These are phyloP conservation scores for Acestrorhynchus altus DNA, from an alignment of 2,797 vertebrate species.

Conservation along the genomic window DNA sequence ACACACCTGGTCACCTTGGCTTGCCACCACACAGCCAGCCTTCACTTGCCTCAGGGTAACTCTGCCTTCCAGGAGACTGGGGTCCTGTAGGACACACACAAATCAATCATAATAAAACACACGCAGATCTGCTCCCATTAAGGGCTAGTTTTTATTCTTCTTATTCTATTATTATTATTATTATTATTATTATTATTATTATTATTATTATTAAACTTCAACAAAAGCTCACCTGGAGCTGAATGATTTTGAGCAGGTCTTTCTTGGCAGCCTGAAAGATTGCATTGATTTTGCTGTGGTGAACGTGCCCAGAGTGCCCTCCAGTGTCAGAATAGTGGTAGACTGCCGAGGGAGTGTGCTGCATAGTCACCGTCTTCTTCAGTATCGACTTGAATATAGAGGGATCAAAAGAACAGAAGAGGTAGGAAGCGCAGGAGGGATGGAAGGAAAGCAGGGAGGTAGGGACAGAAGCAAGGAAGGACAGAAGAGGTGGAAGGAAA, in stretches of 20 bases:
- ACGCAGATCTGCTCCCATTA: constrained; percentile 54
- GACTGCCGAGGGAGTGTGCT: constrained; percentile 81
- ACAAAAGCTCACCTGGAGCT: constrained; percentile 79
- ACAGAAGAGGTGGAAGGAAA: too few relatives aligned
- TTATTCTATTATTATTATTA: background rate
- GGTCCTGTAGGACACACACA: constrained; percentile 73
- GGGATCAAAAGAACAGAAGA: background rate
- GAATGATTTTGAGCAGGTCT: constrained; percentile 88
- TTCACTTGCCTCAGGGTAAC: constrained; percentile 89
- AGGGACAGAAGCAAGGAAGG: too few relatives aligned
- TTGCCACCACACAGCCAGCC: constrained; percentile 85
- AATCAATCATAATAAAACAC: background rate
- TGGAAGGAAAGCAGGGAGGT: too few relatives aligned
- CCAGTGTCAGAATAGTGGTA: constrained; percentile 79
- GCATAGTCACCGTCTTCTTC: constrained; percentile 86
- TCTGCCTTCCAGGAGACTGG: constrained; percentile 83
- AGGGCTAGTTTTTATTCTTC: too few relatives aligned
- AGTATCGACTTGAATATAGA: constrained; percentile 68
- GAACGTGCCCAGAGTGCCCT: constrained; percentile 57
- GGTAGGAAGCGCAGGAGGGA: too few relatives aligned
- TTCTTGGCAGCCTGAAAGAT: constrained; percentile 90
- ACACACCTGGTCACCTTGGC: constrained; percentile 92
- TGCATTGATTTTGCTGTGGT: constrained; percentile 78
- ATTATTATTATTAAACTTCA: background rate
- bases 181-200: background rate